Evolutionary conservation across 2,888 invertebrate species (phyloP).

Genomic region (Tinea trinotella): DNA sequence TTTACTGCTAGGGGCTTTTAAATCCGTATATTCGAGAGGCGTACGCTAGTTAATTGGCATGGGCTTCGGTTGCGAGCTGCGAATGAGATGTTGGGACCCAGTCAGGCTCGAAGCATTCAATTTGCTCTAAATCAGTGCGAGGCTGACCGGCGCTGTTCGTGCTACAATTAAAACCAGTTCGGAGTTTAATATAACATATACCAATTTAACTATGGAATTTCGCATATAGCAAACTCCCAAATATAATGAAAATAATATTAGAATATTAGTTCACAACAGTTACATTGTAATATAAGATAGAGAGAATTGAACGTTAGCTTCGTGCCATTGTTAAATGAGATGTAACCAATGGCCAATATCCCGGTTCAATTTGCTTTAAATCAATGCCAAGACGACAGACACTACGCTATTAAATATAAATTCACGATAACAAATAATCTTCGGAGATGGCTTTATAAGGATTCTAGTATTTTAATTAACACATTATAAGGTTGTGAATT

Average conservation of each 20-base stretch:
- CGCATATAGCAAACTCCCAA: not conserved
- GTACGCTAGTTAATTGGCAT: slow-evolving; percentile 44
- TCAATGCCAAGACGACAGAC: slow-evolving; percentile 35
- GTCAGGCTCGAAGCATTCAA: slow-evolving; percentile 45
- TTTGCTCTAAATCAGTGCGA: slow-evolving; percentile 53
- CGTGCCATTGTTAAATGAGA: slow-evolving; percentile 48
- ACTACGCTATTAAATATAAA: slow-evolving; percentile 17
- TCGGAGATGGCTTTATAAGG: slow-evolving; percentile 6
- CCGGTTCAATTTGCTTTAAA: slow-evolving; percentile 65
- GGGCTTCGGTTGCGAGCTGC: slow-evolving; percentile 30
- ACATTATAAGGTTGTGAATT: slow-evolving; percentile 6
- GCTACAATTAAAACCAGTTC: slow-evolving; percentile 47
- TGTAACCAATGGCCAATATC: slow-evolving; percentile 58
- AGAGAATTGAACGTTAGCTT: not conserved
- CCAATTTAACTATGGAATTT: not conserved
- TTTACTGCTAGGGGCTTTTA: slow-evolving; percentile 14
- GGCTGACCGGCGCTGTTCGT: slow-evolving; percentile 27
- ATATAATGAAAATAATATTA: too few species aligned
- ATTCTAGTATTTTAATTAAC: slow-evolving; percentile 19
- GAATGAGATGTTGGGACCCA: slow-evolving; percentile 42
- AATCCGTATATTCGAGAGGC: slow-evolving; percentile 14
- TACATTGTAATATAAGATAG: not conserved
- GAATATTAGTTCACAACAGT: too few species aligned
- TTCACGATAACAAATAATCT: slow-evolving; percentile 16
- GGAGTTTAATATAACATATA: slow-evolving; percentile 5